Conservation (phyloP, 1,140 invertebrate genomes). For the Reticulitermes speratus region DNA sequence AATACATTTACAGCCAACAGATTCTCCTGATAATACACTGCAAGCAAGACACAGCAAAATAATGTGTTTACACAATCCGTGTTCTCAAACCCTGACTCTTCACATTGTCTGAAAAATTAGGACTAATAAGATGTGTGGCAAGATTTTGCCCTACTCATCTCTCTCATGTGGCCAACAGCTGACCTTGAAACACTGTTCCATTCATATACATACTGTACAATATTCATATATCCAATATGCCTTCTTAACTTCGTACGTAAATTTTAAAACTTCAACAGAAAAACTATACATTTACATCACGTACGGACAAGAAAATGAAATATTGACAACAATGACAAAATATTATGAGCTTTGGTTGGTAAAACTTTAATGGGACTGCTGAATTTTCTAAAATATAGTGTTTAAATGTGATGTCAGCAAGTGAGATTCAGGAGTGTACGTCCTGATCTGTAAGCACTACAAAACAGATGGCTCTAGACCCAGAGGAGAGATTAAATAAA, state of each 20-base stretch:
- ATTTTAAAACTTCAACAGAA: constrained; percentile 29
- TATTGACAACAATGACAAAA: constrained; percentile 27
- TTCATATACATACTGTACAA: constrained; percentile 27
- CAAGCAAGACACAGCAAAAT: no score
- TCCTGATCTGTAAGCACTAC: background rate
- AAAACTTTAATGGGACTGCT: background rate
- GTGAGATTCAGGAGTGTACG: background rate
- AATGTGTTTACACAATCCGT: background rate
- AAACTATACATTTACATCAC: constrained; percentile 26
- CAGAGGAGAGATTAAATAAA: background rate
- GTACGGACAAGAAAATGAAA: constrained; percentile 20
- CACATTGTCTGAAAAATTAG: background rate
- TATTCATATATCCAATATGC: constrained; percentile 23
- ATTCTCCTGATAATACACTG: no score
- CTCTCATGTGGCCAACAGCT: constrained; percentile 3
- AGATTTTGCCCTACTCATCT: background rate
- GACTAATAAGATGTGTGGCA: constrained; percentile 10
- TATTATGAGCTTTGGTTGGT: constrained; percentile 29
- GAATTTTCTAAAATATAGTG: constrained; percentile 13
- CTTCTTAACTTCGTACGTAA: constrained; percentile 21
- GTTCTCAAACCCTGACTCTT: constrained; percentile 11
- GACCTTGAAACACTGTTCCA: background rate
- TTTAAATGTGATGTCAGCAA: constrained; percentile 10
- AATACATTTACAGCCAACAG: no score
- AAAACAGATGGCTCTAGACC: background rate